A percentile compares a stretch with the other conserved stretches of the same genome.
Evolutionary conservation across 23 tunicate species (phyloP).

Genomic region (Diplosoma virens): DNA sequence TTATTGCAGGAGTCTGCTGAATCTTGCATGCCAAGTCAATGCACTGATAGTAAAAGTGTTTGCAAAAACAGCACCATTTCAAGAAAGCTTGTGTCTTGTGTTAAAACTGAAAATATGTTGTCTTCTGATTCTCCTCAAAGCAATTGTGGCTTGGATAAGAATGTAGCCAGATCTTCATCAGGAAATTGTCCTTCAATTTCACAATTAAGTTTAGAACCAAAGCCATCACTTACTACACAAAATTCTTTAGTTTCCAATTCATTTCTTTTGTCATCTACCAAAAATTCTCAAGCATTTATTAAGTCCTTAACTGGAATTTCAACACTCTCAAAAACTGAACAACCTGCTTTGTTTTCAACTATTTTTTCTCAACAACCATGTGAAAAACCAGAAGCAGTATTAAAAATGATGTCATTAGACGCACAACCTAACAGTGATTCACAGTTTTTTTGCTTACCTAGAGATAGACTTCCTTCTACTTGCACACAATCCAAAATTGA

Average conservation of each 20-base stretch:
- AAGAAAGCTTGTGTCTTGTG: constrained; percentile 26
- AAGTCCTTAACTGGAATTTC: constrained; percentile 1
- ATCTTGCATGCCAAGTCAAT: neutral
- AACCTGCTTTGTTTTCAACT: neutral
- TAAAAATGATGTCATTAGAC: neutral
- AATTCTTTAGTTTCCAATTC: neutral
- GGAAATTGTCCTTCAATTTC: constrained; percentile 57
- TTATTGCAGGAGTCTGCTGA: constrained; percentile 39
- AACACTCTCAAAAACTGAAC: neutral
- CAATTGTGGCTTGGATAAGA: too few species aligned
- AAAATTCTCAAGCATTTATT: neutral
- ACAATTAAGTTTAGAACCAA: constrained; percentile 48
- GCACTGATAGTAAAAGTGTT: constrained; percentile 35
- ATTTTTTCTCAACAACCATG: neutral
- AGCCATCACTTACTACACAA: neutral
- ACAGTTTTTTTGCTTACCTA: neutral
- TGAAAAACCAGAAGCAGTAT: neutral
- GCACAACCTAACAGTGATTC: neutral
- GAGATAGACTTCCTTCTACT: neutral
- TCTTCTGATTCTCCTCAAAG: too few species aligned
- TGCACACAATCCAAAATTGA: neutral
- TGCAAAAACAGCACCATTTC: constrained; percentile 72
- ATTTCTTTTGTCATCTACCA: neutral
- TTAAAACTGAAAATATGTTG: neutral
- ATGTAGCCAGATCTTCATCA: too few species aligned